phyloP scores from a whole-genome alignment of 2,797 vertebrate genomes.

The Natrix natrix region DNA sequence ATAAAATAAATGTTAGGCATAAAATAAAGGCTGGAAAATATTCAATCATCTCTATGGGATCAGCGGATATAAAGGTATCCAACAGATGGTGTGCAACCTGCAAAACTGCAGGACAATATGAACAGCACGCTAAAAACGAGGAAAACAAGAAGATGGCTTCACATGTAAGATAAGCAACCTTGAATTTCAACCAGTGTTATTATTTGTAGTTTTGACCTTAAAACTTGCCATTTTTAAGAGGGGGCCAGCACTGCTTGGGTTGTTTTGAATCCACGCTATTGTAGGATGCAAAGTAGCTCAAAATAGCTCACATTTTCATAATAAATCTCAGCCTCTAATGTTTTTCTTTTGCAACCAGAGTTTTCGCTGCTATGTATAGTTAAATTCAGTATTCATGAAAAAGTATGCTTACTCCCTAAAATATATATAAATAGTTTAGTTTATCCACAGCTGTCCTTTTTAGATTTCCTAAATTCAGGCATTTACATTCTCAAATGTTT shows the following conservation, averaged over 20 bases:
- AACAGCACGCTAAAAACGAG: background rate
- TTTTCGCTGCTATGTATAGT: background rate
- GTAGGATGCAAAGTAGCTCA: background rate
- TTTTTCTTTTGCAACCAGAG: background rate
- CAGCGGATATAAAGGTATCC: background rate
- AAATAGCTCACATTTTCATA: background rate
- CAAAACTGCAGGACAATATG: background rate
- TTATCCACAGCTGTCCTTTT: background rate
- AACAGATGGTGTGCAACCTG: background rate
- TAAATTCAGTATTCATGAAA: background rate
- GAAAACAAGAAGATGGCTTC: background rate
- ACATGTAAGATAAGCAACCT: background rate
- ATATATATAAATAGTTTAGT: background rate
- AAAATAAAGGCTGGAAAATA: background rate
- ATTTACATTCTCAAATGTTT: slow-evolving; percentile 24
- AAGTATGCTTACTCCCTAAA: background rate
- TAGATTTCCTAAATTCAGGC: slow-evolving; percentile 10
- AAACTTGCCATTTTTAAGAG: background rate
- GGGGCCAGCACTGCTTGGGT: background rate
- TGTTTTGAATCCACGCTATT: background rate
- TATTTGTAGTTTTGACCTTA: background rate
- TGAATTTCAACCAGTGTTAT: background rate
- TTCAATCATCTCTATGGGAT: background rate
- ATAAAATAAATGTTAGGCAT: background rate
- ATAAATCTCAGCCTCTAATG: background rate